Evolutionary conservation across 35 echinoderm and acorn worm species (phyloP), one percentile per base, ranked within the genome.

Genomic region (Ophiothrix spiculata): DNA sequence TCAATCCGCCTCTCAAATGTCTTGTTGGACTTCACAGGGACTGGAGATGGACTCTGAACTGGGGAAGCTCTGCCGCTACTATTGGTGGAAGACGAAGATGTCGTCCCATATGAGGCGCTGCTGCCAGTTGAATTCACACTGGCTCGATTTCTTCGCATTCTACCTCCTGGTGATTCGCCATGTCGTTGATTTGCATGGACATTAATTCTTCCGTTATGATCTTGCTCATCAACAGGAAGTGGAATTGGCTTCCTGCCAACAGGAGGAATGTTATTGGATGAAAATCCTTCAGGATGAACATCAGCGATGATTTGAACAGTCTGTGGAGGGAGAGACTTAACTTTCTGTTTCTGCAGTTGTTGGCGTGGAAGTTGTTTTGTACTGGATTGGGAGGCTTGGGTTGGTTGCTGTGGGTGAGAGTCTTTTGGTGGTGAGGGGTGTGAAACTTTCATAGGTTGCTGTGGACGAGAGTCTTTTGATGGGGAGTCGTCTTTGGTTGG

Each of bases 1-100:
- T 46, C 79, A 36, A 99, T 99, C 39, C 96, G 76, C 36, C 39
- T 88, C 78, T 99, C 92, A 49, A 98, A 91, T 15, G 96, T 79
- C 3, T 64, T 35, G 74, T 91, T 90, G 34, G 56, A 84, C 36
- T 93, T 82, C 32, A 36, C 49, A 4, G 25, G 45, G 4, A 33
- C 77, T 10, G 31, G 69, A 10, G 32, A 19, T 16, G 79, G 69
- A 40, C 79, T 46, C 34, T 25, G 10, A 39, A 37, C n/a, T 84
- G 82, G 38, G 14, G 78, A 64, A 17, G 40, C 76, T 80, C 60
- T 40, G 11, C 35, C 33, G 1, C 69, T 38, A 23, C 35, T 31
- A 31, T 85, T 73, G 11, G 35, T 74, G 31, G 35, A 42, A 8
- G 21, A 23, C 0, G 17, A 17, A 33, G 56, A n/a, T 23, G 69